A percentile compares a stretch with the other conserved stretches of the same genome.
Evolutionary conservation across 2,888 invertebrate species (phyloP).

Genomic region (Ormia ochracea): DNA sequence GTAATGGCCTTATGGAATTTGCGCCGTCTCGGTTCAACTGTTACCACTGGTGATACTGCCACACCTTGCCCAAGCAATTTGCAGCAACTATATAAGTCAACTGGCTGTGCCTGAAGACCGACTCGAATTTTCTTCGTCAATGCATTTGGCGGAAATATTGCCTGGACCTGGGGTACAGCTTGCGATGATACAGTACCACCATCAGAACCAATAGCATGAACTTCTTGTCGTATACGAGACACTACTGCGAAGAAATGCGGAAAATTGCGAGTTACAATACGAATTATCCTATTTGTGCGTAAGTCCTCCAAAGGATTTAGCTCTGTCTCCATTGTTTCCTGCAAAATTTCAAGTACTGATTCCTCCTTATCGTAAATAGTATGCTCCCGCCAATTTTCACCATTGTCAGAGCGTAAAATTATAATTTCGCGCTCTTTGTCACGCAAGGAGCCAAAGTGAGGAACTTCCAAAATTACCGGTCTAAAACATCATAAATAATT

Average conservation of each 20-base stretch:
- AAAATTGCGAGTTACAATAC: conserved; percentile 97
- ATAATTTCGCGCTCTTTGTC: conserved; percentile 97
- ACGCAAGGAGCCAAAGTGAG: conserved; percentile 96
- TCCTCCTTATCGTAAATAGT: conserved; percentile 90
- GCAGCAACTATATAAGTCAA: conserved; percentile 88
- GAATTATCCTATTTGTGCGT: conserved; percentile 91
- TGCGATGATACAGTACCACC: conserved; percentile 97
- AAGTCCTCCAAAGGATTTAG: conserved; percentile 87
- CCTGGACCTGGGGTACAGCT: conserved; percentile 91
- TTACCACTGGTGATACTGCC: conserved; percentile 97
- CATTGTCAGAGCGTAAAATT: conserved; percentile 96
- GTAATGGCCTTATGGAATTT: conserved; percentile 99
- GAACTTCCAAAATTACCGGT: conserved; percentile 95
- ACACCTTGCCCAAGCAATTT: conserved; percentile 96
- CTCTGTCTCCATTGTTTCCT: conserved; percentile 84
- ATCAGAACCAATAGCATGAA: conserved; percentile 97
- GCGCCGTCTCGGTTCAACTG: conserved; percentile 96
- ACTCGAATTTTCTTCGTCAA: conserved; percentile 99
- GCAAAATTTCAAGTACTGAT: conserved; percentile 92
- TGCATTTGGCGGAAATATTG: conserved; percentile 94
- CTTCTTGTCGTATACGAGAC: conserved; percentile 95
- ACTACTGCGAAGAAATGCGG: conserved; percentile 99
- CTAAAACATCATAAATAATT: conserved; percentile 76
- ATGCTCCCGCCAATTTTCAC: conserved; percentile 99
- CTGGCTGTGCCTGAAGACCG: conserved; percentile 97